phyloP scores from a whole-genome alignment of 2,797 vertebrate species.

The Myotis daubentonii region DNA sequence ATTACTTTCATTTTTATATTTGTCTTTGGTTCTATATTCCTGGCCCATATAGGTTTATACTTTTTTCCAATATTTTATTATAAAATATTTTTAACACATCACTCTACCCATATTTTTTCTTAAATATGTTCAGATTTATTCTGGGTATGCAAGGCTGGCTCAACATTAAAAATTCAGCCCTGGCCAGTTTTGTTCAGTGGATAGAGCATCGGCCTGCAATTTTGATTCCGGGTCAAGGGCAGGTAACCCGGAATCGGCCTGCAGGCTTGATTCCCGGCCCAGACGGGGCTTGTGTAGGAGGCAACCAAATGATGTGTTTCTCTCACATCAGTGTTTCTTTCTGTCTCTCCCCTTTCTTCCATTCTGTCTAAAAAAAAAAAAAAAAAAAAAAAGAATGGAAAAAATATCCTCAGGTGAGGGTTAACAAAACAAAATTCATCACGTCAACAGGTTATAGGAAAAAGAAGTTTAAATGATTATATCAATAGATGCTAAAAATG shows the following conservation, averaged over 20 bases:
- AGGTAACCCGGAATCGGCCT: too few relatives aligned
- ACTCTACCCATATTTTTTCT: background rate
- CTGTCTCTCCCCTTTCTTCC: too few relatives aligned
- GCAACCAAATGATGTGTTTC: too few relatives aligned
- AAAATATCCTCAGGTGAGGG: too few relatives aligned
- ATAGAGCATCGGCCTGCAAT: too few relatives aligned
- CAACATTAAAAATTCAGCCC: background rate
- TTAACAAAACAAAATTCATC: background rate
- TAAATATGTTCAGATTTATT: background rate
- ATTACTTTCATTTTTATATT: background rate
- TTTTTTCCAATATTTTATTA: conserved; percentile 29
- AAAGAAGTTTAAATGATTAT: background rate
- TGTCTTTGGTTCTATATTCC: background rate
- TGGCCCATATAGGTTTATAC: background rate
- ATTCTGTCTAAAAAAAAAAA: too few relatives aligned
- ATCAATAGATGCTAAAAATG: background rate
- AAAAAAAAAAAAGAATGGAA: too few relatives aligned
- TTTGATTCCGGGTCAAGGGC: too few relatives aligned
- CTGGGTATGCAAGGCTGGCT: background rate
- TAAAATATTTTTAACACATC: conserved; percentile 10
- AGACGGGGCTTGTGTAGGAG: too few relatives aligned
- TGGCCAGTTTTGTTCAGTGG: too few relatives aligned
- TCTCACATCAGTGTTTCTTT: too few relatives aligned
- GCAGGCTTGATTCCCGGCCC: too few relatives aligned
- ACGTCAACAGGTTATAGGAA: background rate